Percentiles rank a stretch among this genome's conserved stretches.
Evolutionary conservation across 2,113 vertebrate species (phyloP).

Genomic region (Anoura caudifer): DNA sequence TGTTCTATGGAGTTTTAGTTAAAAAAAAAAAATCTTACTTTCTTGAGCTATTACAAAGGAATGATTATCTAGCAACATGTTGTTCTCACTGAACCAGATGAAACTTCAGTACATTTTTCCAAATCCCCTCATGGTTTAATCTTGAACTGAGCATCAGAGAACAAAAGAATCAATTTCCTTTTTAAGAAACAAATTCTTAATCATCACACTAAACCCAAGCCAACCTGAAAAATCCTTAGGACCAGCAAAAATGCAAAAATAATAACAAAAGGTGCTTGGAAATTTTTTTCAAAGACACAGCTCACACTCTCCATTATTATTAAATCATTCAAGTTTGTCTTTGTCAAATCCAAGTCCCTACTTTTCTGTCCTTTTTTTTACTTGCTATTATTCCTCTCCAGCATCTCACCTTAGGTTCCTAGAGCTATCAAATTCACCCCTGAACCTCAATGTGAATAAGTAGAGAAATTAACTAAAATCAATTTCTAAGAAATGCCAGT

Average conservation of each 20-base stretch:
- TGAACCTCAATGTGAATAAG: not conserved
- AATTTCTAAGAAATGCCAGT: not conserved
- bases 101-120: slow-evolving; percentile 19
- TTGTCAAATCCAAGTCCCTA: not conserved
- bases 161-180: slow-evolving; percentile 58
- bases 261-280: slow-evolving; percentile 14
- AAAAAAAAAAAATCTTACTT: slow-evolving; percentile 64
- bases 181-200: slow-evolving; percentile 56
- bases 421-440: not conserved
- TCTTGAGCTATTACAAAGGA: slow-evolving; percentile 66
- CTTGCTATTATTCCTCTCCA: not conserved
- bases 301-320: not conserved
- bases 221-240: slow-evolving; percentile 21
- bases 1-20: slow-evolving; percentile 65
- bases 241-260: slow-evolving; percentile 35
- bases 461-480: not conserved
- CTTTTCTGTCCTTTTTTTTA: not conserved
- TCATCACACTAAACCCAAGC: not conserved
- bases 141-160: slow-evolving; percentile 41
- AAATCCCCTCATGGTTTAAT: slow-evolving; percentile 67
- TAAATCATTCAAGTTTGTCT: not conserved
- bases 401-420: not conserved
- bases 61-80: slow-evolving; percentile 59
- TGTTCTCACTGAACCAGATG: slow-evolving; percentile 56
- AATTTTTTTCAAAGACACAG: not conserved